Evolutionary conservation across 2,113 vertebrate species (phyloP).

Genomic region (Casuarius casuarius): DNA sequence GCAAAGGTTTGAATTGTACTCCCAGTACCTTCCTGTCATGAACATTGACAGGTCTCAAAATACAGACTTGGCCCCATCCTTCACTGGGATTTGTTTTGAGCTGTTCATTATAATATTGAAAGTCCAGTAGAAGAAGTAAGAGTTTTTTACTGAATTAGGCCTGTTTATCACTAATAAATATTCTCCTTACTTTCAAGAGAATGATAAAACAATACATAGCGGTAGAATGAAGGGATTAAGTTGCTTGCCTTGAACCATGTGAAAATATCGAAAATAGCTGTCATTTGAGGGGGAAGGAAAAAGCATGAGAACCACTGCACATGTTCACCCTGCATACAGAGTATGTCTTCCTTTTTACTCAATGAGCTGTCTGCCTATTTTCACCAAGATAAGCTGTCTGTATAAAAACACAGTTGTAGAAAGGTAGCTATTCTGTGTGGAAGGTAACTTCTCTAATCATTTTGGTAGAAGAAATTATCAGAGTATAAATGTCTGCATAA

Average conservation of each 20-base stretch:
- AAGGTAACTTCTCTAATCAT: not conserved
- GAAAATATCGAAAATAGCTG: not conserved
- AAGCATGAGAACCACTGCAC: not conserved
- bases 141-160: not conserved
- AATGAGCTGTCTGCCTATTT: not conserved
- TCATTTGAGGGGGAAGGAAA: not conserved
- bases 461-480: not conserved
- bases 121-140: not conserved
- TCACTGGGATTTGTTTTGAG: not conserved
- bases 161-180: not conserved
- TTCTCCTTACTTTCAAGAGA: not conserved
- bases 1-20: not conserved
- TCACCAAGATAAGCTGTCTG: not conserved
- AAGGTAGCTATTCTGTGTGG: not conserved
- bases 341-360: not conserved
- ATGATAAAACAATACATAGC: not conserved
- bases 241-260: not conserved
- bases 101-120: not conserved
- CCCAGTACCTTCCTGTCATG: not conserved
- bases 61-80: not conserved
- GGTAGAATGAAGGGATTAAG: not conserved
- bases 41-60: not conserved
- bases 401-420: not conserved
- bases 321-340: not conserved
- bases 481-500: not conserved